Conservation (phyloP, 2,888 invertebrate species). For the Pachliopta kotzebuea region DNA sequence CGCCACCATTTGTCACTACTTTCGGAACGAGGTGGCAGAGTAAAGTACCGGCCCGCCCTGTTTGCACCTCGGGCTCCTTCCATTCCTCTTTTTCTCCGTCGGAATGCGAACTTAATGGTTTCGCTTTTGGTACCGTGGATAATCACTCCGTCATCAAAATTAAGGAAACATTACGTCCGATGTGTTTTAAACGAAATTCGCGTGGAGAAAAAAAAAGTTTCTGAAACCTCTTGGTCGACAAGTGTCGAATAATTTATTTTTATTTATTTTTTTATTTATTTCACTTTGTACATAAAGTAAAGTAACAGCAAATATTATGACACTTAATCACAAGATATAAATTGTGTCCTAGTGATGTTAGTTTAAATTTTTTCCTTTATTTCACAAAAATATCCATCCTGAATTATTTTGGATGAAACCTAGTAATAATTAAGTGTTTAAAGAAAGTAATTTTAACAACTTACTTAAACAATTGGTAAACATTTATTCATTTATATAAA, state of each 20-base stretch:
- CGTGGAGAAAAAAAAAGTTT: conserved; percentile 7
- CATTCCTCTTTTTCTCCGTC: conserved; percentile 54
- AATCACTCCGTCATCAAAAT: conserved; percentile 71
- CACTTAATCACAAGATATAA: background rate
- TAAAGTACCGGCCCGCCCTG: conserved; percentile 71
- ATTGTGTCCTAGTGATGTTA: too few species aligned
- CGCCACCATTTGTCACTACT: conserved; percentile 77
- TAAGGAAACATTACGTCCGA: conserved; percentile 49
- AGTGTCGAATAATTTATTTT: conserved; percentile 5
- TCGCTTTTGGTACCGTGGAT: conserved; percentile 62
- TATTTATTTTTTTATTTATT: too few species aligned
- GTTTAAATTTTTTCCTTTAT: too few species aligned
- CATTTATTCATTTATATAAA: too few species aligned
- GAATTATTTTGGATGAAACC: too few species aligned
- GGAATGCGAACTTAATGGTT: conserved; percentile 71
- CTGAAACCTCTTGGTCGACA: conserved; percentile 3
- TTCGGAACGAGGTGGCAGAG: conserved; percentile 70
- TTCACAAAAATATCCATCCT: too few species aligned
- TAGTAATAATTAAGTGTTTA: too few species aligned
- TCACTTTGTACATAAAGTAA: too few species aligned
- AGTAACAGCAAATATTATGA: too few species aligned
- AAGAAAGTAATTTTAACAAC: too few species aligned
- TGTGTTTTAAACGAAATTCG: conserved; percentile 20
- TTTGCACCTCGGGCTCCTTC: conserved; percentile 58
- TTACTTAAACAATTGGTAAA: too few species aligned